Conservation (phyloP, 2,888 invertebrate genomes). For the Argyra leucocephala region DNA sequence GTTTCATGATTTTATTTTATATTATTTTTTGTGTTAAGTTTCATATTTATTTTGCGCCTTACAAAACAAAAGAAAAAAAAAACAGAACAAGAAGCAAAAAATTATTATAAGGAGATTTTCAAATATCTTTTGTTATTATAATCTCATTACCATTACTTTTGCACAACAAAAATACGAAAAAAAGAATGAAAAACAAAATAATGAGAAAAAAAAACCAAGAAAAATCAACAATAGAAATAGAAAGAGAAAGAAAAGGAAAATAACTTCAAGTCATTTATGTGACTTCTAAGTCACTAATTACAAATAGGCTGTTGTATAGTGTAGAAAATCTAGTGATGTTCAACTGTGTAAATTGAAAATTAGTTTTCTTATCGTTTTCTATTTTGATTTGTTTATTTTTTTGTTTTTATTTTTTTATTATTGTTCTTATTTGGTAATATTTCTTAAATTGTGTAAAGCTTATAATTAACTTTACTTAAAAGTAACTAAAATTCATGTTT, state of each 20-base stretch:
- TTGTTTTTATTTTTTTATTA: background rate
- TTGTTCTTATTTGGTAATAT: background rate
- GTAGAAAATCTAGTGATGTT: background rate
- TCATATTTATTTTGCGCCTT: background rate
- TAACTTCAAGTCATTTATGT: background rate
- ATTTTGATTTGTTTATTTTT: background rate
- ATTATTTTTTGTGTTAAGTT: background rate
- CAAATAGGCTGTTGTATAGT: background rate
- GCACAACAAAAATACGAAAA: too few species aligned
- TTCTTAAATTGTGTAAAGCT: background rate
- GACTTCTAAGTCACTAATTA: conserved; percentile 6
- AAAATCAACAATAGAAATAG: background rate
- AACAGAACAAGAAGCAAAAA: too few species aligned
- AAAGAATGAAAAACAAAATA: background rate
- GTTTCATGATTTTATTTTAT: too few species aligned
- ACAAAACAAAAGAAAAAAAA: background rate
- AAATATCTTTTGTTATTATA: conserved; percentile 4
- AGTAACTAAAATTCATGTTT: background rate
- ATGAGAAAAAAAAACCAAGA: background rate
- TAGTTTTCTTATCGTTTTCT: background rate
- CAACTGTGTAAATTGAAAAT: background rate
- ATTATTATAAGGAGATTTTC: background rate
- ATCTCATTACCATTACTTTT: background rate
- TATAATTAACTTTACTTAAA: background rate
- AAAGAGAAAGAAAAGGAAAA: background rate